Evolutionary conservation across 2,888 invertebrate genomes (phyloP).

Genomic region (Andricus quercusramuli): DNA sequence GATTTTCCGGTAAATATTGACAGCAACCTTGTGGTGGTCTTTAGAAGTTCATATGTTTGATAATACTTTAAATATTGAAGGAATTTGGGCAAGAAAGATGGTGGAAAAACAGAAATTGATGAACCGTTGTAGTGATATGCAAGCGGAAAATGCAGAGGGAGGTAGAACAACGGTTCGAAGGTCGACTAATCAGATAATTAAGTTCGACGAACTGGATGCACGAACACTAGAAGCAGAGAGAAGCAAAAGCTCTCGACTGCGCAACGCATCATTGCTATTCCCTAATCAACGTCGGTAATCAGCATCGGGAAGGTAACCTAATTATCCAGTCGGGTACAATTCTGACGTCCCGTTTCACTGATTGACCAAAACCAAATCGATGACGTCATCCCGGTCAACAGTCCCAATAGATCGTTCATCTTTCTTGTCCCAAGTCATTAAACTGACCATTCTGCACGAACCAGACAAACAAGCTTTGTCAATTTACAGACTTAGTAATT

Average conservation of each 20-base stretch:
- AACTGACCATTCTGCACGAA: not conserved
- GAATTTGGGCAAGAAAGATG: not conserved
- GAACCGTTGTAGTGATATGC: constrained; percentile 44
- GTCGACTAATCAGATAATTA: constrained; percentile 70
- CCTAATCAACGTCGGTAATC: constrained; percentile 76
- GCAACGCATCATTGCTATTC: constrained; percentile 73
- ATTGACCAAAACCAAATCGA: constrained; percentile 66
- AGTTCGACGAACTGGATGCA: constrained; percentile 66
- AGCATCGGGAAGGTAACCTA: constrained; percentile 73
- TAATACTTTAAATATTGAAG: not conserved
- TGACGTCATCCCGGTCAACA: constrained; percentile 60
- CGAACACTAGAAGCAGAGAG: constrained; percentile 55
- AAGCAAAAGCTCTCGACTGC: constrained; percentile 66
- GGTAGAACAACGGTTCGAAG: constrained; percentile 56
- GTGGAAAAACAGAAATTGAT: not conserved
- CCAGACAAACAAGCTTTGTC: not conserved
- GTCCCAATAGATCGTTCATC: constrained; percentile 49
- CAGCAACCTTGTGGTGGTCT: not conserved
- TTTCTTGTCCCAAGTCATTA: constrained; percentile 30
- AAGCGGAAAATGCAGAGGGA: constrained; percentile 44
- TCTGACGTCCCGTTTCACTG: constrained; percentile 71
- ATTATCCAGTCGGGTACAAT: constrained; percentile 70
- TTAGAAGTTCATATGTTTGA: not conserved
- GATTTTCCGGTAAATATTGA: constrained; percentile 5
- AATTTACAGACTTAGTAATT: not conserved